phyloP scores from a whole-genome alignment of 92 coral and sea anemone species.

The Ricordea florida region DNA sequence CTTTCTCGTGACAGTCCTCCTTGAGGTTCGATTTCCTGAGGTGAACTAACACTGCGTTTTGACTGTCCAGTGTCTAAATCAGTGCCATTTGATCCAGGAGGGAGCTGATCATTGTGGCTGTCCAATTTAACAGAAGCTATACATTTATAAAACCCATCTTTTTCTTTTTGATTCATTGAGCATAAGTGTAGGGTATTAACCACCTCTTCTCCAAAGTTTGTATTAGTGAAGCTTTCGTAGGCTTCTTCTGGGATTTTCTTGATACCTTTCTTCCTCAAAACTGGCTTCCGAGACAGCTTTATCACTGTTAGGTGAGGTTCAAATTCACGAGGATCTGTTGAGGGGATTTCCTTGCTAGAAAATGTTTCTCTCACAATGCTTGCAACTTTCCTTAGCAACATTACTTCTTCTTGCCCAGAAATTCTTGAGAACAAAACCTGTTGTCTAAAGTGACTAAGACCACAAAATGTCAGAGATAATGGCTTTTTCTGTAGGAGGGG shows the following conservation, averaged over 20 bases:
- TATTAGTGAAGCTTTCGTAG: conserved; percentile 63
- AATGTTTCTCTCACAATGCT: conserved; percentile 49
- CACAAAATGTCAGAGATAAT: conserved; percentile 62
- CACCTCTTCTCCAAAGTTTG: conserved; percentile 72
- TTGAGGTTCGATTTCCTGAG: too few species aligned
- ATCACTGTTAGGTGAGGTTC: conserved; percentile 90
- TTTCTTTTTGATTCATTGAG: conserved; percentile 78
- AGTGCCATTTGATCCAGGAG: background rate
- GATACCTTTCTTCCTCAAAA: conserved; percentile 65
- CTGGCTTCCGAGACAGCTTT: conserved; percentile 80
- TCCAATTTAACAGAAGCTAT: conserved; percentile 47
- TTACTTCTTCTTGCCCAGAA: conserved; percentile 51
- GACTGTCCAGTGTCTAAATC: too few species aligned
- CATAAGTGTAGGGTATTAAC: conserved; percentile 73
- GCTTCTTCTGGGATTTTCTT: conserved; percentile 75
- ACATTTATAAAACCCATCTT: conserved; percentile 91
- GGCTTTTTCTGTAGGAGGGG: conserved; percentile 17
- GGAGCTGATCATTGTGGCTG: background rate
- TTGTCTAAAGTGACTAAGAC: conserved; percentile 85
- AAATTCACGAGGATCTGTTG: conserved; percentile 71
- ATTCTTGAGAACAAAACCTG: conserved; percentile 84
- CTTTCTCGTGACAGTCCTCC: too few species aligned
- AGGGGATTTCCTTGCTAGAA: conserved; percentile 60
- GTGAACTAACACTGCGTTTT: too few species aligned
- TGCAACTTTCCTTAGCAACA: conserved; percentile 51